Evolutionary conservation across 2,113 vertebrate genomes (phyloP), one percentile per base, ranked within the genome.

Genomic region (Ardeotis arabs): DNA sequence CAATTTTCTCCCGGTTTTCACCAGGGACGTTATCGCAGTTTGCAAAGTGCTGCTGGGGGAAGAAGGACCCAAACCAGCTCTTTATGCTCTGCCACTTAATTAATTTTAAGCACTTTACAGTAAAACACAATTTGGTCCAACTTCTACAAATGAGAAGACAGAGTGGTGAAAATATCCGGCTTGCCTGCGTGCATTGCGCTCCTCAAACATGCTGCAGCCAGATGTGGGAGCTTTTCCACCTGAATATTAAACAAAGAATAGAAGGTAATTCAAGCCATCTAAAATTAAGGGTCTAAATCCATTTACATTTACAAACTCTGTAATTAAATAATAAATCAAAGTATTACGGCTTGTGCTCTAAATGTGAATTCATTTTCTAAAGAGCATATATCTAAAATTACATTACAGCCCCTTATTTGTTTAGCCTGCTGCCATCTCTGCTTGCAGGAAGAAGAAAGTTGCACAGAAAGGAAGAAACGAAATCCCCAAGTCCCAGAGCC

Each of bases 301-400:
- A 93, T 93, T 95, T 95, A 89, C 85, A 75, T 84, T 95, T 94
- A 87, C 87, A 95, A 80, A 89, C 56, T 73, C 85, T 76, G 77
- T 94, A 95, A 97, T 94, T 95, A 96, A 96, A 96, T 96, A 94
- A 96, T 93, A 97, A 97, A 92, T 37, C 70, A 75, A 89, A 93
- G 92, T 75, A 95, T 73, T 78, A 81, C 7, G 2, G 94, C 78
- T 95, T 72, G 49, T 7, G 4, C 67, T 94, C 63, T 62, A 89
- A 95, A 95, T 72, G 53, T 39, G 91, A 82, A 94, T 95, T 93
- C 84, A 79, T 74, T 90, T 78, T 41, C 56, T 45, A 33, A 60
- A 81, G 62, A 84, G 68, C 80, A 22, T 69, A 73, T 68, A 82
- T 88, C 88, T 90, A 77, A 91, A 93, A 94, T 75, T 90, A 73